Evolutionary conservation across 2,888 invertebrate species (phyloP).

Genomic region (Anoplius nigerrimus): DNA sequence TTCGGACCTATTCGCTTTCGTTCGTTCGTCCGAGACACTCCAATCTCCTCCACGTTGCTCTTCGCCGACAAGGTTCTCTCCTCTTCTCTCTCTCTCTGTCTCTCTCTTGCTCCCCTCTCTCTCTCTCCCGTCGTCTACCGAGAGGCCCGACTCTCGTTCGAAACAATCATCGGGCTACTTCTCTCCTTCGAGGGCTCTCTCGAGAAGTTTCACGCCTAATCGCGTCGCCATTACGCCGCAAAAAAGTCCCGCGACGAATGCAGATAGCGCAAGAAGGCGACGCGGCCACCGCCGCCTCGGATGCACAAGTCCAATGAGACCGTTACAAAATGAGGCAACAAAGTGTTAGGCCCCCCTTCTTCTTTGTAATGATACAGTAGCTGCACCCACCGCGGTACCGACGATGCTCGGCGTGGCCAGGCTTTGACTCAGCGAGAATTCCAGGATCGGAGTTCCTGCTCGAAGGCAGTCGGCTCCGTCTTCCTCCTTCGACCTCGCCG

Average conservation of each 20-base stretch:
- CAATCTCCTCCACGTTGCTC: slow-evolving; percentile 29
- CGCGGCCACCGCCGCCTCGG: too few relatives aligned
- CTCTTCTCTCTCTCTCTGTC: neutral
- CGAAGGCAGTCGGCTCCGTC: neutral
- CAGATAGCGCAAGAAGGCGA: too few relatives aligned
- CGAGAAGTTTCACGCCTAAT: neutral
- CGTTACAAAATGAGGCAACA: too few relatives aligned
- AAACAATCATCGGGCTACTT: neutral
- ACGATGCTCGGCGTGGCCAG: neutral
- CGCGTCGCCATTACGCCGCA: neutral
- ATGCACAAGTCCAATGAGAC: too few relatives aligned
- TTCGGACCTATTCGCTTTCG: slow-evolving; percentile 50
- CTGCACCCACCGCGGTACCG: neutral
- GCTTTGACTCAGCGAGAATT: neutral
- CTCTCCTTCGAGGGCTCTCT: too few relatives aligned
- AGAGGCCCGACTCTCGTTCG: neutral
- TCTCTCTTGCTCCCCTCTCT: neutral
- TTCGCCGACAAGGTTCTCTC: slow-evolving; percentile 14
- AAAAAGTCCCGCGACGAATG: slow-evolving; percentile 1
- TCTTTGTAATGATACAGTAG: too few relatives aligned
- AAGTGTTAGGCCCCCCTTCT: too few relatives aligned
- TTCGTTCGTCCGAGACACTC: slow-evolving; percentile 42
- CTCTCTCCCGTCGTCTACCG: too few relatives aligned
- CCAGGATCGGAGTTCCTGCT: too few relatives aligned
- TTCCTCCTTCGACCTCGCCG: slow-evolving; percentile 30